These are phyloP conservation scores for Andrena haemorrhoa DNA, from an alignment of 2,888 invertebrate species.

Conservation along the genomic window DNA sequence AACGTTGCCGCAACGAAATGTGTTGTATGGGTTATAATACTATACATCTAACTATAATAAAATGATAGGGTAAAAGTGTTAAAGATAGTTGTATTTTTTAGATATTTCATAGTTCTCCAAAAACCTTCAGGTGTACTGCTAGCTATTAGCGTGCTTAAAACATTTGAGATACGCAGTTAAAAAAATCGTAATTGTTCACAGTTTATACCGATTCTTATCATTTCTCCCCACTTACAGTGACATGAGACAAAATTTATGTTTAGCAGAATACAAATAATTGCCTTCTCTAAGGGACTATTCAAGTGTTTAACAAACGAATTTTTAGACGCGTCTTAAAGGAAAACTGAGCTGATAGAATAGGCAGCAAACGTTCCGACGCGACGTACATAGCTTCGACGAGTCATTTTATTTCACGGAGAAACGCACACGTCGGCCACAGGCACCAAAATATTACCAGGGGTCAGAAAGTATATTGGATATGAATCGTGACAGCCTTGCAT, in stretches of 20 bases:
- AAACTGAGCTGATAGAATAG: slow-evolving; percentile 33
- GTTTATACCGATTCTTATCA: not conserved
- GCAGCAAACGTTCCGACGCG: slow-evolving; percentile 66
- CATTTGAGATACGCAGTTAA: too few relatives aligned
- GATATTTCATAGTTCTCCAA: too few relatives aligned
- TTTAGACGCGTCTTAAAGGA: slow-evolving; percentile 12
- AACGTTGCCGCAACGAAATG: too few relatives aligned
- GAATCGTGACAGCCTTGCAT: slow-evolving; percentile 50
- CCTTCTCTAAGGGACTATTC: too few relatives aligned
- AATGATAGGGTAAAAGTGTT: too few relatives aligned
- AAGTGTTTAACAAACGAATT: not conserved
- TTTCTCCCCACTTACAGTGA: not conserved
- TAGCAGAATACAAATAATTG: too few relatives aligned
- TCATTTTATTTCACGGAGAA: slow-evolving; percentile 82
- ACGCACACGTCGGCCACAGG: slow-evolving; percentile 81
- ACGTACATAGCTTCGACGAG: slow-evolving; percentile 74
- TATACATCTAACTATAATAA: too few relatives aligned
- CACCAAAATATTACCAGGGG: slow-evolving; percentile 63
- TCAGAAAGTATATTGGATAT: slow-evolving; percentile 50
- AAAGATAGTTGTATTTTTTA: too few relatives aligned
- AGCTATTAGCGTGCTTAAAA: too few relatives aligned
- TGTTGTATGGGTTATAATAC: too few relatives aligned
- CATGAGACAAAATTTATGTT: too few relatives aligned
- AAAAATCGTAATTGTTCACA: not conserved
- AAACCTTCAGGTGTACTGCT: too few relatives aligned